Conservation (phyloP, 2,113 vertebrate genomes). For the Taxidea taxus region DNA sequence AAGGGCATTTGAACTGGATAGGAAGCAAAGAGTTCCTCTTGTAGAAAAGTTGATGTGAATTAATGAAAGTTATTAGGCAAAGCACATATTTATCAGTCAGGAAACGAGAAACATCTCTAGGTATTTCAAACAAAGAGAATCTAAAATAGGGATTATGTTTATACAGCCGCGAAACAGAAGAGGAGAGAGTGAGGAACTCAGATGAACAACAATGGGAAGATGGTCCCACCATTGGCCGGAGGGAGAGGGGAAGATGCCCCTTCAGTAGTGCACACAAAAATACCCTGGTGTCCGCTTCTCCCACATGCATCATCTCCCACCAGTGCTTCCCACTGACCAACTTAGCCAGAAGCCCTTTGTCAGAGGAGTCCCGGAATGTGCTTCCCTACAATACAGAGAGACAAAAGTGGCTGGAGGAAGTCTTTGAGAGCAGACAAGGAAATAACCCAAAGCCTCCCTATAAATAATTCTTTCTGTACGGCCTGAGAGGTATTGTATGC, state of each 20-base stretch:
- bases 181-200: background rate
- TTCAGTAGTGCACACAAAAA: background rate
- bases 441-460: background rate
- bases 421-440: background rate
- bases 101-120: background rate
- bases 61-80: background rate
- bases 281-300: background rate
- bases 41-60: background rate
- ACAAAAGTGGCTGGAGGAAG: background rate
- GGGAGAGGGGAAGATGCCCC: background rate
- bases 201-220: background rate
- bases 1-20: background rate
- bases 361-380: background rate
- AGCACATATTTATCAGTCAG: background rate
- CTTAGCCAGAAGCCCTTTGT: background rate
- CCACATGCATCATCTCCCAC: rapidly evolving
- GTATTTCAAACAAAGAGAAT: background rate
- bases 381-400: background rate
- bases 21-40: background rate
- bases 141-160: background rate
- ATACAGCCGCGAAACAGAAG: background rate
- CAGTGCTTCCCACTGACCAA: background rate
- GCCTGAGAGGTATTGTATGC: too few species aligned
- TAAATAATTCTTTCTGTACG: rapidly evolving
- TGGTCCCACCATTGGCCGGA: background rate